Conservation (phyloP, 2,797 vertebrate species). For the Valencia hispanica region DNA sequence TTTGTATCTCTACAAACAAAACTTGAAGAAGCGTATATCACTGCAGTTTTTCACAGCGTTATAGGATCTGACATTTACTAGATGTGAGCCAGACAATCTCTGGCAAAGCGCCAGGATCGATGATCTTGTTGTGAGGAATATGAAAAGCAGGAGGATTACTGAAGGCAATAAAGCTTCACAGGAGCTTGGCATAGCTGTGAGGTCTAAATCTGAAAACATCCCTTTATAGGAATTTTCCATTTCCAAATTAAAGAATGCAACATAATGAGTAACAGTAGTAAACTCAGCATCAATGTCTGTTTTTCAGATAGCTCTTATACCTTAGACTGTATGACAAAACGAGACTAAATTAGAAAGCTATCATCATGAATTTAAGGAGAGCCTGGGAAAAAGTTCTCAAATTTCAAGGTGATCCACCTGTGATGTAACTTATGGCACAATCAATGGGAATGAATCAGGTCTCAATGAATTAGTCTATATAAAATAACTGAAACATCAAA, state of each 20-base stretch:
- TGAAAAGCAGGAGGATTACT: conserved; percentile 16
- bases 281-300: too few relatives aligned
- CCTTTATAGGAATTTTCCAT: conserved; percentile 12
- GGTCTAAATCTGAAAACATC: conserved; percentile 21
- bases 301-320: not conserved
- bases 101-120: conserved; percentile 32
- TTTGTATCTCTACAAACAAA: conserved; percentile 14
- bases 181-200: conserved; percentile 18
- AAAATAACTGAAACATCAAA: not conserved
- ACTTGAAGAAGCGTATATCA: conserved; percentile 20
- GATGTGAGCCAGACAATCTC: conserved; percentile 38
- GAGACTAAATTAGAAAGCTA: not conserved
- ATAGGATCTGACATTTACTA: conserved; percentile 48
- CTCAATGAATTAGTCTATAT: too few relatives aligned
- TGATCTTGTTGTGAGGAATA: conserved; percentile 43
- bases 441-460: not conserved
- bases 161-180: conserved; percentile 8
- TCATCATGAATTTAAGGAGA: not conserved
- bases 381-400: not conserved
- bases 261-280: not conserved
- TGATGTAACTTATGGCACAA: not conserved
- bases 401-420: not conserved
- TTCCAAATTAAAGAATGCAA: conserved; percentile 2
- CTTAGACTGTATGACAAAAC: not conserved
- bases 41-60: conserved; percentile 35